Evolutionary conservation across 2,113 vertebrate species (phyloP), one percentile per base, ranked within the genome.

Genomic region (Opisthocomus hoazin): DNA sequence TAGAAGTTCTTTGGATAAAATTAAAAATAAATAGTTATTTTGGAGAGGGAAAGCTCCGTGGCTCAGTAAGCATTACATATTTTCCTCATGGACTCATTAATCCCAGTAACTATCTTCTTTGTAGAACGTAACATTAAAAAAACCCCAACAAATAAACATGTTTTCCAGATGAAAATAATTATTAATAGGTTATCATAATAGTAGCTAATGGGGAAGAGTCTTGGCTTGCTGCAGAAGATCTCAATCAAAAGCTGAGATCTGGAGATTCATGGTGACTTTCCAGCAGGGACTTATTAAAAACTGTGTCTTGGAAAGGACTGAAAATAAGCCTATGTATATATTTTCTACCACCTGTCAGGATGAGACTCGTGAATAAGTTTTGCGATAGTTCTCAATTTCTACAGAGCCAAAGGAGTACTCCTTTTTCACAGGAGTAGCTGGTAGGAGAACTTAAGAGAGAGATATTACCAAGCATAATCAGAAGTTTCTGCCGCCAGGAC

Each of bases 71-170:
- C 81, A 53, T 10, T 83, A 45, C 87, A 96, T 96, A 96, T 81
- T 96, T 97, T 95, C 95, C 91, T 95, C 93, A 74, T 96, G 94
- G 94, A 88, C 95, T 97, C 94, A 97, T 73, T 89, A 91, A 94
- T 85, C 83, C 89, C 63, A 6, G 83, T 87, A 90, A 71, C 92
- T 87, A 93, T 95, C 88, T 84, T 36, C 90, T 77, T 77, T 41
- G 71, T 65, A 71, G 87, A 84, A 60, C 0, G 11, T 70, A 48
- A 70, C 66, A 73, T 76, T 83, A 86, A 80, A 73, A 89, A 89
- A 89, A 86, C 18, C 1, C 51, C 65, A 89, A 93, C 61, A 96
- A 97, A 95, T 84, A 96, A 97, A 87, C 93, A 89, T 87, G 83
- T 93, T 95, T 96, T 97, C 77, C 86, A 93, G 86, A 93, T 85